Evolutionary conservation across 2,888 invertebrate species (phyloP).

Genomic region (Lathronympha strigana): DNA sequence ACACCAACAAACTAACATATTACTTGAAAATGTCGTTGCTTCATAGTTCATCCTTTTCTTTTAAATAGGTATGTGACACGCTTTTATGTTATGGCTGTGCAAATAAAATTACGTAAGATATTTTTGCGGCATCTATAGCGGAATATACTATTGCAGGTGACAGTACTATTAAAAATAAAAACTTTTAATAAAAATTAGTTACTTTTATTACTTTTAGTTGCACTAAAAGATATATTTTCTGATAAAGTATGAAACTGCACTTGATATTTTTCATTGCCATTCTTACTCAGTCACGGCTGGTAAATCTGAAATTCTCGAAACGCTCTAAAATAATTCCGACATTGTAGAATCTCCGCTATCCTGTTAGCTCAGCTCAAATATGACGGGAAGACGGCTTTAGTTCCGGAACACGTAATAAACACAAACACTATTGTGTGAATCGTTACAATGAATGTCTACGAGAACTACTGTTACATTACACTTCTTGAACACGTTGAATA

Average conservation of each 20-base stretch:
- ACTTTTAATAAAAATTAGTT: no score
- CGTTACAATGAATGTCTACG: slow-evolving; percentile 45
- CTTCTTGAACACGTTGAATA: slow-evolving; percentile 40
- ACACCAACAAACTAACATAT: no score
- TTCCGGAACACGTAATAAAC: slow-evolving; percentile 57
- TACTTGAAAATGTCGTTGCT: no score
- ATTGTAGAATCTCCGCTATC: slow-evolving; percentile 25
- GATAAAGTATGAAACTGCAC: not conserved
- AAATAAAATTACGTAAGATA: no score
- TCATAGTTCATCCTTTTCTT: no score
- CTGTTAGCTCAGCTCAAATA: slow-evolving; percentile 46
- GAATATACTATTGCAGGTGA: no score
- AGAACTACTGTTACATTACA: slow-evolving; percentile 21
- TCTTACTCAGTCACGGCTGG: slow-evolving; percentile 27
- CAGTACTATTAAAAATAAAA: no score
- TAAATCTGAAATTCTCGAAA: slow-evolving; percentile 27
- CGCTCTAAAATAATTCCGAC: slow-evolving; percentile 24
- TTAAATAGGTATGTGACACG: no score
- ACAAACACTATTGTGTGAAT: slow-evolving; percentile 63
- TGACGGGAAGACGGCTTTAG: slow-evolving; percentile 49
- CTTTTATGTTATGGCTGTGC: no score
- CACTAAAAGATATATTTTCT: not conserved
- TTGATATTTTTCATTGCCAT: slow-evolving; percentile 10
- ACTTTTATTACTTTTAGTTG: no score
- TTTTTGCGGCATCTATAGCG: no score